Conservation (phyloP, 2,888 invertebrate genomes). For the Philaethria dido region DNA sequence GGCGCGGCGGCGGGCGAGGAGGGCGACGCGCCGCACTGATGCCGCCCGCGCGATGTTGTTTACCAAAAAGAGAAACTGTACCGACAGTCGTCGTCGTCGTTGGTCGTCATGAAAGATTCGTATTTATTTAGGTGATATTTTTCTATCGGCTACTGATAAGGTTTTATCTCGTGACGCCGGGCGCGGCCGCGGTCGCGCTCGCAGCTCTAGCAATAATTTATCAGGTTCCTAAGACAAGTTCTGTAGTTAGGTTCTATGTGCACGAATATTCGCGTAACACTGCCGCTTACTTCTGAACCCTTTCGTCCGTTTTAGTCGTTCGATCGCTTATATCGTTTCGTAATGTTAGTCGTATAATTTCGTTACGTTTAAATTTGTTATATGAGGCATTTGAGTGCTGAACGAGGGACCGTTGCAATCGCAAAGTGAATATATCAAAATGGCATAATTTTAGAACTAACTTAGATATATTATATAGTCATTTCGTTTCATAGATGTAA, state of each 20-base stretch:
- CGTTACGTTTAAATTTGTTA: constrained; percentile 75
- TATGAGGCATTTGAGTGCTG: constrained; percentile 82
- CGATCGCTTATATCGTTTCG: constrained; percentile 72
- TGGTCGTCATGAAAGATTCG: constrained; percentile 63
- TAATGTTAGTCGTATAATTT: constrained; percentile 67
- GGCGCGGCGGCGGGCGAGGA: constrained; percentile 51
- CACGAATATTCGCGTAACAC: constrained; percentile 81
- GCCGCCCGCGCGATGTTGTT: constrained; percentile 66
- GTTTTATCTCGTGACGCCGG: constrained; percentile 75
- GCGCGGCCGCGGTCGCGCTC: constrained; percentile 58
- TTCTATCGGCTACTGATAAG: constrained; percentile 83
- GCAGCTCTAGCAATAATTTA: constrained; percentile 83
- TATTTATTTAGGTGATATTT: constrained; percentile 84
- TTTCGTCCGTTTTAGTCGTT: constrained; percentile 67
- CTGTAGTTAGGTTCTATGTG: constrained; percentile 82
- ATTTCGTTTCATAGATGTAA: constrained; percentile 83
- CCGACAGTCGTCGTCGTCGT: constrained; percentile 51
- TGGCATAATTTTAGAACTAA: constrained; percentile 84
- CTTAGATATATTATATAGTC: constrained; percentile 81
- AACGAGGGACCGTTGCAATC: constrained; percentile 84
- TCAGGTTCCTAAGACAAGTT: constrained; percentile 83
- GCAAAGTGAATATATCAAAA: constrained; percentile 83
- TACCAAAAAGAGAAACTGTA: constrained; percentile 73
- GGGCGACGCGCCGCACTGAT: constrained; percentile 65
- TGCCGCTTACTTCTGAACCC: constrained; percentile 79